Evolutionary conservation across 1,140 invertebrate species (phyloP), one percentile per base, ranked within the genome.

Genomic region (Battus philenor): DNA sequence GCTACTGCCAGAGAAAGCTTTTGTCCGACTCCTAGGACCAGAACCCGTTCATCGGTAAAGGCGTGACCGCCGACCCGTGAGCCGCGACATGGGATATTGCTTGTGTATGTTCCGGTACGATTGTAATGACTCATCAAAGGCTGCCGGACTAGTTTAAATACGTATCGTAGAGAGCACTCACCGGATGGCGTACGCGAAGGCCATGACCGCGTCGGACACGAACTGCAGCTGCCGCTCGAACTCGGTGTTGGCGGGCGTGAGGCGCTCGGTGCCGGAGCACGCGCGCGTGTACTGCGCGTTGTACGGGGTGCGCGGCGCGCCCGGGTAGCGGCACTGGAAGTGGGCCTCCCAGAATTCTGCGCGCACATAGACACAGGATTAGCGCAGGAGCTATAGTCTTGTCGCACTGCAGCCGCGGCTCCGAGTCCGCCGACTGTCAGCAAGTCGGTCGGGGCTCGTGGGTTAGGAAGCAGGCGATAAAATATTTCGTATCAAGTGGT

Each of bases 281-380:
- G 70, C 58, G 6, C 78, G 81, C 1, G 82, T 90, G 65, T 94
- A 94, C 53, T 93, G 90, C 16, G 86, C 77, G 62, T 97, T 97
- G 85, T 96, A 95, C 0, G 94, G 94, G 0, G 95, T 97, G 15
- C 82, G 81, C 0, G 91, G 88, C 30, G 93, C 91, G 56, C 93
- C 92, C 0, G 93, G 91, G 71, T 95, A 95, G 4, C 91, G 89
- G 63, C 94, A 97, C 47, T 93, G 89, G 67, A 97, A 97, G 66
- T 96, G 94, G 68, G 95, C 91, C 65, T 97, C 96, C 96, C 95
- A 97, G 84, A 96, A 97, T 88, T 97, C 96, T 96, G 85, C 10
- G 6, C 18, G 6, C n/a, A n/a, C n/a, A n/a, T n/a, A n/a, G n/a
- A n/a, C n/a, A n/a, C n/a, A n/a, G n/a, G n/a, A n/a, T n/a, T n/a